Evolutionary conservation across 2,888 invertebrate species (phyloP), one percentile per base, ranked within the genome.

Genomic region (Cremastinae sp.): DNA sequence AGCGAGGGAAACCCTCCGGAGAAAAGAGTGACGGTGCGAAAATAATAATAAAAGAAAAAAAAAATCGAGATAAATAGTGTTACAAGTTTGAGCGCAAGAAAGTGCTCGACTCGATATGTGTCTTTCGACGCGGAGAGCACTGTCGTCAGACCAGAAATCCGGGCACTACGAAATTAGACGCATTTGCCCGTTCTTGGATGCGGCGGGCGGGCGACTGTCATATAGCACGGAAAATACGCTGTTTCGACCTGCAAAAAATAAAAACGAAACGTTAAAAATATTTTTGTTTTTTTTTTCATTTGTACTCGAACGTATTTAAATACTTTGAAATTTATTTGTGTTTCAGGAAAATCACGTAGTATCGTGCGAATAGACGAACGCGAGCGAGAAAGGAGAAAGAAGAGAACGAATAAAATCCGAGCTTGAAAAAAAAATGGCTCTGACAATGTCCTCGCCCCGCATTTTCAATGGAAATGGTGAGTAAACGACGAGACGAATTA

Each of bases 401-500:
- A 28, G n/a, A 45, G 41, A 12, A 47, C 73, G 34, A 28, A 69
- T 53, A 38, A 12, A 34, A 16, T 9, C 12, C 58, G 74, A 71
- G 70, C 73, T 74, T 73, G 78, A 81, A 78, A 73, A 79, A 74
- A 71, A 80, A 74, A 88, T 88, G 88, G 87, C 88, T 58, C 73
- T 88, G 80, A 86, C 86, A 68, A 83, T 87, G 78, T 84, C 87
- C 80, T 87, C 87, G 49, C 80, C 86, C 75, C 84, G 84, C 70
- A 84, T 87, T 82, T 86, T 86, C 80, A 86, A 87, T 78, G 86
- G 86, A 87, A 88, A 87, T 83, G 87, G 88, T 87, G 77, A 86
- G 82, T 75, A 64, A n/a, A 12, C 16, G 8, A 1, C 9, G 0
- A 28, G n/a, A 22, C 58, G 43, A 59, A 12, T 3, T 43, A 16